A percentile compares a stretch with the other conserved stretches of the same genome.
Conservation (phyloP, 2,888 invertebrate genomes). For the Drosophila prostipennis region DNA sequence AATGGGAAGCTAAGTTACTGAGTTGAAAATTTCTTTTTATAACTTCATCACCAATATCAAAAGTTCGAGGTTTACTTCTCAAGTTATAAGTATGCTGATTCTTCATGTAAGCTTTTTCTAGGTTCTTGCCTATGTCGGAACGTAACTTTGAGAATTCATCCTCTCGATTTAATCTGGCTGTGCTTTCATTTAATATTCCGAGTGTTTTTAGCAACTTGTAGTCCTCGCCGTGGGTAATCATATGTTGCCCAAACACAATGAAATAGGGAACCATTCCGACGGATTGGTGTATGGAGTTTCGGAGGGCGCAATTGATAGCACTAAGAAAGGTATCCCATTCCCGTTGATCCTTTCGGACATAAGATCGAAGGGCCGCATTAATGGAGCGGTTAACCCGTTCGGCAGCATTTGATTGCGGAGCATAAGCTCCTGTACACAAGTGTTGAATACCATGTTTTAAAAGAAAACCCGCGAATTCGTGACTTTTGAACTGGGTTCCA, state of each 20-base stretch:
- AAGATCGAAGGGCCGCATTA: neutral
- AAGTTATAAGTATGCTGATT: too few species aligned
- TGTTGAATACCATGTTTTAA: neutral
- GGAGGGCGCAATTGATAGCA: slow-evolving; percentile 1
- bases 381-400: slow-evolving; percentile 3
- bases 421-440: neutral
- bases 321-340: slow-evolving; percentile 6
- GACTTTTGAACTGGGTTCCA: neutral
- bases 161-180: neutral
- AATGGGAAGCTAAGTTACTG: too few species aligned
- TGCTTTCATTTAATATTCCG: neutral
- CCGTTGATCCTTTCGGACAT: slow-evolving; percentile 1
- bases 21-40: too few species aligned
- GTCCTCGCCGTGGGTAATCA: slow-evolving; percentile 9
- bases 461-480: neutral
- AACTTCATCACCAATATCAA: too few species aligned
- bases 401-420: slow-evolving; percentile 1
- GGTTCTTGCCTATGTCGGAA: too few species aligned
- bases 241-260: slow-evolving; percentile 21
- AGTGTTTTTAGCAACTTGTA: neutral
- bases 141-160: neutral
- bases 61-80: too few species aligned
- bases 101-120: too few species aligned
- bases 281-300: slow-evolving; percentile 11
- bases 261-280: slow-evolving; percentile 10